phyloP scores from a whole-genome alignment of 2,797 vertebrate genomes.

The Sebastes minor region DNA sequence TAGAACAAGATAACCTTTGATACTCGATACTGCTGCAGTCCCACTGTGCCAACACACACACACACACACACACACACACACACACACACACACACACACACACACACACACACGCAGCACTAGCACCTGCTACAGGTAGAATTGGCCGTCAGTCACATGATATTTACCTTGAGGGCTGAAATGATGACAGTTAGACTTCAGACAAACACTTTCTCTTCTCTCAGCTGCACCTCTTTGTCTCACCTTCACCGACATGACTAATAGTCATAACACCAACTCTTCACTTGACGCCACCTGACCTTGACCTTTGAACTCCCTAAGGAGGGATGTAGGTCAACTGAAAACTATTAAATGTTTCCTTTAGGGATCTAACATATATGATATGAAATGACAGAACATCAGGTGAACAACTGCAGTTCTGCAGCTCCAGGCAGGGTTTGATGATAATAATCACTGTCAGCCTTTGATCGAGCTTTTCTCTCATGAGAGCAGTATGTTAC shows the following conservation, averaged over 20 bases:
- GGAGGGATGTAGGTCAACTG: not conserved
- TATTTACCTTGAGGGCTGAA: slow-evolving; percentile 60
- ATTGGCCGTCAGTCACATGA: slow-evolving; percentile 20
- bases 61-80: slow-evolving; percentile 3
- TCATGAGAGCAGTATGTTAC: too few relatives aligned
- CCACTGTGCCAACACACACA: not conserved
- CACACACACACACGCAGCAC: not conserved
- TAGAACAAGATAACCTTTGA: slow-evolving; percentile 56
- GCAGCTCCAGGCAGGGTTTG: too few relatives aligned
- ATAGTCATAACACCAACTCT: not conserved
- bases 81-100: not conserved
- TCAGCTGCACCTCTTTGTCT: not conserved
- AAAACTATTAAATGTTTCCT: not conserved
- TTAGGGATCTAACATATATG: too few relatives aligned
- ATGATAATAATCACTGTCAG: too few relatives aligned
- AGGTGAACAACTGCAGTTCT: too few relatives aligned
- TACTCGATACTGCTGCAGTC: slow-evolving; percentile 31
- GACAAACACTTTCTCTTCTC: slow-evolving; percentile 11
- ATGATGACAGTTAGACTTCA: slow-evolving; percentile 32
- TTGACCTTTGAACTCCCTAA: not conserved
- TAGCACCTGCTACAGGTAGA: not conserved
- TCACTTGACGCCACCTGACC: not conserved
- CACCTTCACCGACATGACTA: not conserved
- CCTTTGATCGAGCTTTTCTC: too few relatives aligned
- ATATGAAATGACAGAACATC: too few relatives aligned